phyloP scores from a whole-genome alignment of 92 coral and sea anemone genomes.

The Parazoanthus atlanticus region DNA sequence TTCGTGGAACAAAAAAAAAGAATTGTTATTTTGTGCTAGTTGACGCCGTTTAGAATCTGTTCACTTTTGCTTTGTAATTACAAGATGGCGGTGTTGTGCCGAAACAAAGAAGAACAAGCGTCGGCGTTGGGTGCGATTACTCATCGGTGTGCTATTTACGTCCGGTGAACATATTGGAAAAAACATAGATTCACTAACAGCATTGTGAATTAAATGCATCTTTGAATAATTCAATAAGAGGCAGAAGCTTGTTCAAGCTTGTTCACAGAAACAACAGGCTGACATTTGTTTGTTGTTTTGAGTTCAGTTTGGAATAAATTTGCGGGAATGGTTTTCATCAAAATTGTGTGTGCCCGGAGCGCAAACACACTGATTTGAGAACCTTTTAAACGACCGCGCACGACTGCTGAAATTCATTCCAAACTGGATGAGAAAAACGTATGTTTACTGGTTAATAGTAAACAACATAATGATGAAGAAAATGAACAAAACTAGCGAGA shows the following conservation, averaged over 20 bases:
- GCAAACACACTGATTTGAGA: too few species aligned
- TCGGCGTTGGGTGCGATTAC: background rate
- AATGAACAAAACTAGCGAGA: too few species aligned
- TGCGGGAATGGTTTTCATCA: too few species aligned
- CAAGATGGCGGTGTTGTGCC: background rate
- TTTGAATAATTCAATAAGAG: background rate
- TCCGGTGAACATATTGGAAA: background rate
- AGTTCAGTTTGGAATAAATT: too few species aligned
- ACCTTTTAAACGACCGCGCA: too few species aligned
- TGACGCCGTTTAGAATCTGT: background rate
- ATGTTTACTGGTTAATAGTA: too few species aligned
- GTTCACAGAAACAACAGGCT: background rate
- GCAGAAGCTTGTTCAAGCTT: background rate
- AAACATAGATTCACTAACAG: background rate
- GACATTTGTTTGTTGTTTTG: background rate
- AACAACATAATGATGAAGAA: too few species aligned
- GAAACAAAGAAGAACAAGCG: background rate
- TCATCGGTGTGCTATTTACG: background rate
- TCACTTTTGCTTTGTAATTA: background rate
- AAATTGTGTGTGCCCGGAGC: too few species aligned
- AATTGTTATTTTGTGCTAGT: background rate
- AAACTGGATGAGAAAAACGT: too few species aligned
- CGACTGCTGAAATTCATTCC: too few species aligned
- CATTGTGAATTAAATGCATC: background rate
- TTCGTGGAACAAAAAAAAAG: background rate